A percentile compares a stretch with the other conserved stretches of the same genome.
Conservation (phyloP, 2,888 invertebrate genomes). For the Macrostomum cliftonense region DNA sequence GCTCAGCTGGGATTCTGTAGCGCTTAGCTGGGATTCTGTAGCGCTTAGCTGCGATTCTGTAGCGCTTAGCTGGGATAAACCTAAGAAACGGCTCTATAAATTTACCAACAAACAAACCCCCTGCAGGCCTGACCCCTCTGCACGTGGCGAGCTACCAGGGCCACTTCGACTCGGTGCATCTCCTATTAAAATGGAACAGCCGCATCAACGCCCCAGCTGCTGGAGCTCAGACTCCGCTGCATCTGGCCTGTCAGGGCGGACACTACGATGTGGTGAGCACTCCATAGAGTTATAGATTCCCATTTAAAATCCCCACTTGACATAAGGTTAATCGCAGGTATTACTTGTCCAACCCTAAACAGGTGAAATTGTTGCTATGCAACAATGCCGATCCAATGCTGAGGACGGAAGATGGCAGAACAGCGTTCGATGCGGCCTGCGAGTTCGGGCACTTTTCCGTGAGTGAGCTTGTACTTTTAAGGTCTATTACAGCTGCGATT, state of each 20-base stretch:
- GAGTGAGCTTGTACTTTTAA: constrained; percentile 10
- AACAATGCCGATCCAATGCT: constrained; percentile 36
- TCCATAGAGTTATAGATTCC: too few relatives aligned
- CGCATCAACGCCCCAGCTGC: constrained; percentile 25
- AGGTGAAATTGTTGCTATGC: constrained; percentile 36
- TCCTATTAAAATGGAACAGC: constrained; percentile 25
- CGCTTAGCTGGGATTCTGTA: background rate
- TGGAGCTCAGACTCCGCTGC: constrained; percentile 31
- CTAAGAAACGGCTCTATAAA: background rate
- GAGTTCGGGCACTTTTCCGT: constrained; percentile 39
- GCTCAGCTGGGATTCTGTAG: too few relatives aligned
- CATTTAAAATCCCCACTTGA: too few relatives aligned
- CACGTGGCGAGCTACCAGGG: constrained; percentile 37
- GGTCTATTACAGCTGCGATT: too few relatives aligned
- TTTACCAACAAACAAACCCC: background rate
- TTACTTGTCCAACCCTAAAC: constrained; percentile 10
- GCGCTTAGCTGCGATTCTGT: too few relatives aligned
- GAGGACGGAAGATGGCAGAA: constrained; percentile 34
- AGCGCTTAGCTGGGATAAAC: too few relatives aligned
- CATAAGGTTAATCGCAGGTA: too few relatives aligned
- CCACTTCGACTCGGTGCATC: constrained; percentile 24
- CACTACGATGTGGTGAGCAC: constrained; percentile 34
- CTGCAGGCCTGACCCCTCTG: constrained; percentile 29
- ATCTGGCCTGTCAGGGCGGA: constrained; percentile 34
- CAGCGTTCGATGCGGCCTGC: constrained; percentile 40